Conservation (phyloP, 2,888 invertebrate species). For the Drosophila macrospina region DNA sequence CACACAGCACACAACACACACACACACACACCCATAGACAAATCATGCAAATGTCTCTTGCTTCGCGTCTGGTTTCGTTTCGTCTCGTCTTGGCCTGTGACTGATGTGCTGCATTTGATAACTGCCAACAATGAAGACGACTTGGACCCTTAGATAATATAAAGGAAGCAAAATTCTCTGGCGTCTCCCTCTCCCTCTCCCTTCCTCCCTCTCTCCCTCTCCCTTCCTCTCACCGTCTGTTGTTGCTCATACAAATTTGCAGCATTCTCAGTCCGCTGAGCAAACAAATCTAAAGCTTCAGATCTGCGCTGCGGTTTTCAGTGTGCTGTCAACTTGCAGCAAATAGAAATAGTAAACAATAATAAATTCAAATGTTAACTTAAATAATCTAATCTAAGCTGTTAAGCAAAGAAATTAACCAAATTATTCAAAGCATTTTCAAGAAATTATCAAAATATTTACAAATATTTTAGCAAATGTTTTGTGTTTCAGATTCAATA, state of each 20-base stretch:
- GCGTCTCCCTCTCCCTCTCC: conserved; percentile 10
- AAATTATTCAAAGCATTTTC: no score
- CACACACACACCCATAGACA: not conserved
- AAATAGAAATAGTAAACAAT: not conserved
- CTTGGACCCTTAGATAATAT: conserved; percentile 74
- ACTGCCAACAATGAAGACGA: conserved; percentile 65
- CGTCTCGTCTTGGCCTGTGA: conserved; percentile 21
- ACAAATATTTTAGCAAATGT: no score
- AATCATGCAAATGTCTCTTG: conserved; percentile 41
- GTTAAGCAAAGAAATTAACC: no score
- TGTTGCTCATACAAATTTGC: conserved; percentile 68
- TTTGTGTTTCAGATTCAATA: no score
- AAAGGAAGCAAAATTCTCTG: conserved; percentile 59
- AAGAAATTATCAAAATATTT: no score
- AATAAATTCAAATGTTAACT: not conserved
- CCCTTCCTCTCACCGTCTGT: conserved; percentile 15
- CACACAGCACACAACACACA: conserved; percentile 4
- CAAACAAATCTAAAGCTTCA: conserved; percentile 37
- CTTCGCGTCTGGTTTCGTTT: conserved; percentile 16
- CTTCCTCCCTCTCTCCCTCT: not conserved
- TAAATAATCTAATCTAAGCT: no score
- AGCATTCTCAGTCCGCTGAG: conserved; percentile 47
- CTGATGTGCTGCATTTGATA: conserved; percentile 76
- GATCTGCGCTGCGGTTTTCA: conserved; percentile 13
- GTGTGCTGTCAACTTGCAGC: conserved; percentile 11